A percentile compares a stretch with the other conserved stretches of the same genome.
phyloP scores from a whole-genome alignment of 2,797 vertebrate genomes.

The Siniperca undulata region DNA sequence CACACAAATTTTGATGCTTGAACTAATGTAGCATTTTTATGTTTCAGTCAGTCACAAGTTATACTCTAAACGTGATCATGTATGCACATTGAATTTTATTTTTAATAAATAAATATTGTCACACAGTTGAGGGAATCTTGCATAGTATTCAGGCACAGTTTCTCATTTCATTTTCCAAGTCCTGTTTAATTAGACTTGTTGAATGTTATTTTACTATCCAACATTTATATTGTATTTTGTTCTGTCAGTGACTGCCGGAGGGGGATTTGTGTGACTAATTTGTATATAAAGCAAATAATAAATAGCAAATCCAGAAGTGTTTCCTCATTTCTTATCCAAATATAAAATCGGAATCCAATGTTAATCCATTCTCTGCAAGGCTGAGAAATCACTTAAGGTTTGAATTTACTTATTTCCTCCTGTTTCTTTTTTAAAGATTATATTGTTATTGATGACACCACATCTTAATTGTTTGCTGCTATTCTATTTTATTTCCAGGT shows the following conservation, averaged over 20 bases:
- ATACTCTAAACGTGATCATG: not conserved
- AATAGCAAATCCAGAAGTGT: not conserved
- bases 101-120: not conserved
- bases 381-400: not conserved
- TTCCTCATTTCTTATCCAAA: not conserved
- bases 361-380: not conserved
- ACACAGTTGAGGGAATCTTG: not conserved
- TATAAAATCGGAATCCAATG: not conserved
- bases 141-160: not conserved
- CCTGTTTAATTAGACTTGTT: not conserved
- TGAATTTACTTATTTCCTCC: not conserved
- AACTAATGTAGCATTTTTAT: not conserved
- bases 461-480: not conserved
- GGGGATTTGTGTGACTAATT: not conserved
- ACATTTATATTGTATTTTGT: not conserved
- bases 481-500: not conserved
- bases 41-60: not conserved
- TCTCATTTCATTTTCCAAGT: not conserved
- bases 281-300: not conserved
- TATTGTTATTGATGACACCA: not conserved
- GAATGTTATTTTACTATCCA: not conserved
- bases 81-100: not conserved
- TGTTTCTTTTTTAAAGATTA: not conserved
- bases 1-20: conserved; percentile 26
- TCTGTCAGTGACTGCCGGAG: not conserved